A percentile compares a stretch with the other conserved stretches of the same genome.
Conservation (phyloP, 2,797 vertebrate species). For the Carapus acus region DNA sequence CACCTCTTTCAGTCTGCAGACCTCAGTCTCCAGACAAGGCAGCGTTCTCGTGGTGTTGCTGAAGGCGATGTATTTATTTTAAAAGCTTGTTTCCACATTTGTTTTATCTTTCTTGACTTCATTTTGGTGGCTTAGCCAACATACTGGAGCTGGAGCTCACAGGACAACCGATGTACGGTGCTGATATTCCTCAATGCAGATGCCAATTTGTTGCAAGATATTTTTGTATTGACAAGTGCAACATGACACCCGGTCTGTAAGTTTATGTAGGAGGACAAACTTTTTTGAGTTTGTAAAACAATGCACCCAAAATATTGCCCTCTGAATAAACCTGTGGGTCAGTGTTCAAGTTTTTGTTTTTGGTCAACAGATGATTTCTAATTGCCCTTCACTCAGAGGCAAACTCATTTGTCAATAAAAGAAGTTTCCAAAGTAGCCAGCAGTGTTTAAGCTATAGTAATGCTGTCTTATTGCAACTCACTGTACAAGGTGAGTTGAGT, state of each 20-base stretch:
- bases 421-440: conserved; percentile 22
- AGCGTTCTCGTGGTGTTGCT: conserved; percentile 11
- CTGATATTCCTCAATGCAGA: conserved; percentile 12
- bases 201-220: conserved; percentile 17
- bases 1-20: conserved; percentile 7
- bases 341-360: neutral
- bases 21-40: conserved; percentile 16
- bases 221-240: conserved; percentile 33
- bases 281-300: neutral
- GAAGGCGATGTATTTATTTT: conserved; percentile 50
- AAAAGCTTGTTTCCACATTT: neutral
- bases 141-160: conserved; percentile 28
- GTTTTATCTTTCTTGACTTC: neutral
- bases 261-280: no score
- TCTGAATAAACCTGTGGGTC: neutral
- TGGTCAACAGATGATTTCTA: neutral
- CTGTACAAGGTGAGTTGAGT: neutral
- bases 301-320: neutral
- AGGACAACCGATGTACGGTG: neutral
- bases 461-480: neutral
- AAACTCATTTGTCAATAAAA: conserved; percentile 33
- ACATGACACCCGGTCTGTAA: no score
- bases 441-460: conserved; percentile 2
- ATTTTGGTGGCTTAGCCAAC: conserved; percentile 26
- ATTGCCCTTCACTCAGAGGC: neutral